phyloP scores from a whole-genome alignment of 2,797 vertebrate genomes.

The Argya squamiceps region DNA sequence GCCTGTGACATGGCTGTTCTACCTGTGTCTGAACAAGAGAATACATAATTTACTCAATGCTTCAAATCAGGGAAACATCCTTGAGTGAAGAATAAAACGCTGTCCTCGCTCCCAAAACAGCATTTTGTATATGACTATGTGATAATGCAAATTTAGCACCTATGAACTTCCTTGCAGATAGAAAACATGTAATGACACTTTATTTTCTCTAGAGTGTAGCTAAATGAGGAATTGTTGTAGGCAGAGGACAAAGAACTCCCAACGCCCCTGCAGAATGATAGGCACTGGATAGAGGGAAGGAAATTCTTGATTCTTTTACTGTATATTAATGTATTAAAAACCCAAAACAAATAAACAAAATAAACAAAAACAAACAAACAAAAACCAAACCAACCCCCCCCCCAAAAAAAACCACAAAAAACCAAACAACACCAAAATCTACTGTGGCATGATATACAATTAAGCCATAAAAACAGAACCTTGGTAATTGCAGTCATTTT shows the following conservation, averaged over 20 bases:
- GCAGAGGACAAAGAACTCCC: neutral
- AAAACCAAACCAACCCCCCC: too few relatives aligned
- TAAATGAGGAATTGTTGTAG: neutral
- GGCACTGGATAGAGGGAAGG: neutral
- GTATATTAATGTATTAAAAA: neutral
- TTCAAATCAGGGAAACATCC: constrained; percentile 21
- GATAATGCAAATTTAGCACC: constrained; percentile 11
- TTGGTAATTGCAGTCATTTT: neutral
- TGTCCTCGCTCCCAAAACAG: neutral
- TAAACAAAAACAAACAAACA: too few relatives aligned
- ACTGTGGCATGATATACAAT: neutral
- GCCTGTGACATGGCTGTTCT: neutral
- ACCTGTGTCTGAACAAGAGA: neutral
- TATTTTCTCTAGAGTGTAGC: neutral
- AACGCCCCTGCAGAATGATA: fast-evolving
- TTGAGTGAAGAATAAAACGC: neutral
- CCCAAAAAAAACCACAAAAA: too few relatives aligned
- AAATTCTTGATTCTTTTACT: neutral
- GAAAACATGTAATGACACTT: neutral
- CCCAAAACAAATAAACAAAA: too few relatives aligned
- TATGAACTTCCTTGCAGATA: neutral
- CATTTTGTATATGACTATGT: neutral
- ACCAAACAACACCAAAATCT: too few relatives aligned
- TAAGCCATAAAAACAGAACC: neutral
- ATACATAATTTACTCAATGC: neutral